Conservation (phyloP, 1,140 invertebrate genomes). For the Drosophila obscura region DNA sequence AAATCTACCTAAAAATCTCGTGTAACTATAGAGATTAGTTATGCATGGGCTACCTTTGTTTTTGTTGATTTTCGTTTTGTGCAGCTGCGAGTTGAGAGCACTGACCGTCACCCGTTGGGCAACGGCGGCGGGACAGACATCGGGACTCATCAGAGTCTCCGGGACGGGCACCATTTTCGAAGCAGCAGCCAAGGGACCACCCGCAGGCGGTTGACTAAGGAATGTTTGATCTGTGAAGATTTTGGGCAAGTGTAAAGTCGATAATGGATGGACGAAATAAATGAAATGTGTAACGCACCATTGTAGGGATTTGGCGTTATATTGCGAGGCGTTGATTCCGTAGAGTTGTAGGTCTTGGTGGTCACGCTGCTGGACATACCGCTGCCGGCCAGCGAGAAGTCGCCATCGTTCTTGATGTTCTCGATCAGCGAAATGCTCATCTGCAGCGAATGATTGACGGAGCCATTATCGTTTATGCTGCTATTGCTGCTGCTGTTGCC, state of each 20-base stretch:
- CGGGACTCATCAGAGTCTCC: slow-evolving; percentile 93
- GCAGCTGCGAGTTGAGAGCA: slow-evolving; percentile 70
- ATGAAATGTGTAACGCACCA: slow-evolving; percentile 34
- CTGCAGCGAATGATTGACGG: slow-evolving; percentile 85
- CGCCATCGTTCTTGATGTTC: slow-evolving; percentile 84
- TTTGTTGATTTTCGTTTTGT: slow-evolving; percentile 75
- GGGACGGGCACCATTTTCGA: slow-evolving; percentile 93
- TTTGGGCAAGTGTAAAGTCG: background rate
- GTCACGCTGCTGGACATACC: slow-evolving; percentile 74
- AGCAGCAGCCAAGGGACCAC: slow-evolving; percentile 89
- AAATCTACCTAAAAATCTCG: slow-evolving; percentile 1
- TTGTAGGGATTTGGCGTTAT: slow-evolving; percentile 83
- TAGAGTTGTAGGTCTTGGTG: slow-evolving; percentile 76
- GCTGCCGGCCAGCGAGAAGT: slow-evolving; percentile 84
- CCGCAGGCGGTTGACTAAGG: slow-evolving; percentile 52
- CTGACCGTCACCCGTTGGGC: slow-evolving; percentile 72
- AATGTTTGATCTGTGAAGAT: slow-evolving; percentile 56
- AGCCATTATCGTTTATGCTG: slow-evolving; percentile 64
- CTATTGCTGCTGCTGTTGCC: slow-evolving; percentile 77
- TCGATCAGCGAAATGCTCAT: slow-evolving; percentile 83
- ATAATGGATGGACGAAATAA: background rate
- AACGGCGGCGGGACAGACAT: slow-evolving; percentile 87
- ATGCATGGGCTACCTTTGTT: slow-evolving; percentile 71
- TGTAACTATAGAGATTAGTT: background rate
- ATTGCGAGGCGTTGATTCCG: slow-evolving; percentile 79